These are phyloP conservation scores for Epinotia nisella DNA, from an alignment of 2,888 invertebrate species.

Conservation along the genomic window DNA sequence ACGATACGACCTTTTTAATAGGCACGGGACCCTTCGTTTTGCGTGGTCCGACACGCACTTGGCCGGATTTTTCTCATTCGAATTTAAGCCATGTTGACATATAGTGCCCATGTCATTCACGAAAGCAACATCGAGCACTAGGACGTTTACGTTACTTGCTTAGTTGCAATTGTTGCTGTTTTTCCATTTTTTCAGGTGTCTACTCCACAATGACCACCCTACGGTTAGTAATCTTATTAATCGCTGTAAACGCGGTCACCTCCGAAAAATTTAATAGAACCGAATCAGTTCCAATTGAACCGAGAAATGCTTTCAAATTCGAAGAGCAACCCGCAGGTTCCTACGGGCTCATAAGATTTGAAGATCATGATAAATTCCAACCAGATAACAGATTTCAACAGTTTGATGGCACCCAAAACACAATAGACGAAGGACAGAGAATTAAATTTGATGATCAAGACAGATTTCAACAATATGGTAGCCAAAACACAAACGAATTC, in stretches of 20 bases:
- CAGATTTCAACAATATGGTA: conserved; percentile 23
- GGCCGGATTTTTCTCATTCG: too few relatives aligned
- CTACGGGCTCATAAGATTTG: conserved; percentile 39
- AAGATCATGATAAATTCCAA: conserved; percentile 14
- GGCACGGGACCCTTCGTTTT: too few relatives aligned
- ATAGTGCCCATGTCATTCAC: too few relatives aligned
- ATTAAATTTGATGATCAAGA: conserved; percentile 53
- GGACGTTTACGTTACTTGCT: too few relatives aligned
- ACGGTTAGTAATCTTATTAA: neutral
- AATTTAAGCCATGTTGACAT: too few relatives aligned
- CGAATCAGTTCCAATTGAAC: neutral
- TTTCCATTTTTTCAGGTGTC: conserved; percentile 7
- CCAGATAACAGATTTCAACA: conserved; percentile 7
- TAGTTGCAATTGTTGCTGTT: too few relatives aligned
- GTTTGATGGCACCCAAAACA: conserved; percentile 9
- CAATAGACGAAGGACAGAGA: conserved; percentile 2
- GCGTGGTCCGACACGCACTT: too few relatives aligned
- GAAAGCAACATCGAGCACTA: too few relatives aligned
- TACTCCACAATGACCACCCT: conserved; percentile 8
- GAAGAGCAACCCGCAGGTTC: conserved; percentile 47
- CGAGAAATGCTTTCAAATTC: conserved; percentile 49
- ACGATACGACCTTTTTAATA: too few relatives aligned
- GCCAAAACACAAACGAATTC: conserved; percentile 8
- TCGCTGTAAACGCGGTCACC: neutral
- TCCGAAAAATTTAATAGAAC: conserved; percentile 10